These are phyloP conservation scores for Synchiropus splendidus DNA, from an alignment of 2,113 vertebrate species.

Conservation along the genomic window DNA sequence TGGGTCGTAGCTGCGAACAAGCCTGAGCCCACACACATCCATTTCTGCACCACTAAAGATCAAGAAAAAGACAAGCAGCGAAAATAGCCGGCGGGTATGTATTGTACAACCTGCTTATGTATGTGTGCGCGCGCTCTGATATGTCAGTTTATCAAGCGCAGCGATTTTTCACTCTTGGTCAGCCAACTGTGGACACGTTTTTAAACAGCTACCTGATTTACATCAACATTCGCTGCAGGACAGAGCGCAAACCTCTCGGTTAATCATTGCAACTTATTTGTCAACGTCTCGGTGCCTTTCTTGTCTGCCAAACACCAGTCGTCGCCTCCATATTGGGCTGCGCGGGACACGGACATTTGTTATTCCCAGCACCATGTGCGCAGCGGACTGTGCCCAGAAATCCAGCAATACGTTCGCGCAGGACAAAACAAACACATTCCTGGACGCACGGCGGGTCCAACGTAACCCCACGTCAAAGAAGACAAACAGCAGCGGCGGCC, in stretches of 20 bases:
- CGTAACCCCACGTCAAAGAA: conserved; percentile 52
- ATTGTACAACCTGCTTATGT: conserved; percentile 30
- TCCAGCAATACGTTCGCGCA: conserved; percentile 48
- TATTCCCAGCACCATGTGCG: conserved; percentile 53
- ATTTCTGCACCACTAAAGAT: conserved; percentile 11
- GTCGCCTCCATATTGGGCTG: conserved; percentile 37
- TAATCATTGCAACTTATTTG: conserved; percentile 22
- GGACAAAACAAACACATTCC: conserved; percentile 24
- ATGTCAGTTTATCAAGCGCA: conserved; percentile 48
- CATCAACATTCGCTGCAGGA: conserved; percentile 23
- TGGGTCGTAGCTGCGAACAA: too few species aligned
- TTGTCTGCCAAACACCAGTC: neutral
- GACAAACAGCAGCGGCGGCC: conserved; percentile 49
- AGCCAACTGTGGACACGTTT: conserved; percentile 37
- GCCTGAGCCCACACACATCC: too few species aligned
- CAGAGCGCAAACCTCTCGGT: conserved; percentile 25
- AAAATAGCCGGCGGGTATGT: conserved; percentile 11
- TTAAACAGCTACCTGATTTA: conserved; percentile 43
- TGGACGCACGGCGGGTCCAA: conserved; percentile 17
- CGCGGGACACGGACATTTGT: conserved; percentile 43
- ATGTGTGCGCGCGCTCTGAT: conserved; percentile 10
- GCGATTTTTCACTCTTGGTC: conserved; percentile 52
- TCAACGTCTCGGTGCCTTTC: conserved; percentile 18
- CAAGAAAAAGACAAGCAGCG: conserved; percentile 18
- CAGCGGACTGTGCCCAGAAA: conserved; percentile 52